Evolutionary conservation across 2,888 invertebrate species (phyloP).

Genomic region (Ormyrus labotus): DNA sequence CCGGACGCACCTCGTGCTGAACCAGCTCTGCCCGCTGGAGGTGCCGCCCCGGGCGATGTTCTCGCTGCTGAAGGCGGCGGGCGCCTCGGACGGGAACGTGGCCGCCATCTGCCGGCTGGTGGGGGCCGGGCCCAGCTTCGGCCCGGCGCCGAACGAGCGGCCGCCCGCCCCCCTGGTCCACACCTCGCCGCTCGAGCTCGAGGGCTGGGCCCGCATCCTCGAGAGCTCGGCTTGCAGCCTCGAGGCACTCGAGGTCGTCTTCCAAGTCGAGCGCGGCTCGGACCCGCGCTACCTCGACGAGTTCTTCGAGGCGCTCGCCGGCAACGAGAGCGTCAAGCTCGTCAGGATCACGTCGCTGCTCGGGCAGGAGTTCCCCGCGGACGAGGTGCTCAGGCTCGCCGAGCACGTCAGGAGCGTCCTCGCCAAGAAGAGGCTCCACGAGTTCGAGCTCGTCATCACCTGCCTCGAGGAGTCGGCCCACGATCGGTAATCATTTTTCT

Average conservation of each 20-base stretch:
- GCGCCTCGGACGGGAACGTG: conserved; percentile 77
- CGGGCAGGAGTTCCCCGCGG: conserved; percentile 77
- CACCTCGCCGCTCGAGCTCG: conserved; percentile 76
- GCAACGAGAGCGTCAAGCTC: conserved; percentile 78
- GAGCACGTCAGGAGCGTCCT: conserved; percentile 76
- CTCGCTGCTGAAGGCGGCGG: conserved; percentile 77
- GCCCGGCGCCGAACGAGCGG: conserved; percentile 73
- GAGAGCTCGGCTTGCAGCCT: conserved; percentile 76
- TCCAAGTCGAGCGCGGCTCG: conserved; percentile 76
- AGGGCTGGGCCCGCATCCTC: conserved; percentile 78
- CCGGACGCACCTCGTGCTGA: conserved; percentile 76
- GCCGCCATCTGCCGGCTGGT: conserved; percentile 77
- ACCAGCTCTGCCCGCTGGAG: conserved; percentile 77
- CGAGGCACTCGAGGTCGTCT: conserved; percentile 77
- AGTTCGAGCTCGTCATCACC: conserved; percentile 78
- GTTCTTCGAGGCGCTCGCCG: conserved; percentile 76
- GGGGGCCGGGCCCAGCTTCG: conserved; percentile 75
- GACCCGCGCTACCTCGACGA: conserved; percentile 76
- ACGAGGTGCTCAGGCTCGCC: conserved; percentile 76
- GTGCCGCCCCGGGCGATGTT: conserved; percentile 78
- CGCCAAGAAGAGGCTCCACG: conserved; percentile 76
- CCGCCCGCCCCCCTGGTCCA: conserved; percentile 73
- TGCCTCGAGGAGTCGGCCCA: conserved; percentile 78
- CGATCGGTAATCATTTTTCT: conserved; percentile 67
- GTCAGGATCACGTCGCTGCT: conserved; percentile 77